A percentile compares a stretch with the other conserved stretches of the same genome.
Conservation (phyloP, 2,797 vertebrate genomes). For the Pristis pectinata region DNA sequence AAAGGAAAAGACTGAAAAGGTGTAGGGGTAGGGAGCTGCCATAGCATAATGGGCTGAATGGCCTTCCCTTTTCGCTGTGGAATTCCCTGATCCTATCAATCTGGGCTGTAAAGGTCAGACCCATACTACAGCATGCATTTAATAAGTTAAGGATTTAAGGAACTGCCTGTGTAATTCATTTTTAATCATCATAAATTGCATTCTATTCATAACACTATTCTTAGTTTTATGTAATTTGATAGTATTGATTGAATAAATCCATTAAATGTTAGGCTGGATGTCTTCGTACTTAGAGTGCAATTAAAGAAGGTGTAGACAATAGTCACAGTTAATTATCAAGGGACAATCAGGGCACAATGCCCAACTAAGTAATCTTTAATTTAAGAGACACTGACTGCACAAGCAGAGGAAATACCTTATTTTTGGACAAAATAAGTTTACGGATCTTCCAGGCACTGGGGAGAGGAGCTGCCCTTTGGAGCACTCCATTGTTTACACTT, state of each 20-base stretch:
- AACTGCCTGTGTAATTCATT: not conserved
- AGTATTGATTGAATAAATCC: slow-evolving; percentile 1
- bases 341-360: not conserved
- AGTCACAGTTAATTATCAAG: not conserved
- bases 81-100: not conserved
- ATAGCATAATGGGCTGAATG: not conserved
- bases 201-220: not conserved
- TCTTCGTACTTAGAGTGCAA: not conserved
- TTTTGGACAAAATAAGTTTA: not conserved
- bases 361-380: not conserved
- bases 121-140: not conserved
- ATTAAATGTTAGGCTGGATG: not conserved
- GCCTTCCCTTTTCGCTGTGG: not conserved
- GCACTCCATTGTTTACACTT: not conserved
- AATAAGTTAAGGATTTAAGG: not conserved
- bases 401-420: not conserved
- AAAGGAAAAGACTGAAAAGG: not conserved
- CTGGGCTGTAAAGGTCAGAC: not conserved
- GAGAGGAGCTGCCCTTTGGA: not conserved
- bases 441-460: not conserved
- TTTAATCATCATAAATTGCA: not conserved
- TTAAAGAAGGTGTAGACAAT: not conserved
- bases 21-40: not conserved
- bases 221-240: slow-evolving; percentile 13
- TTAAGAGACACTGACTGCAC: not conserved